Evolutionary conservation across 2,888 invertebrate genomes (phyloP), one percentile per base, ranked within the genome.

Genomic region (Junonia oenone): DNA sequence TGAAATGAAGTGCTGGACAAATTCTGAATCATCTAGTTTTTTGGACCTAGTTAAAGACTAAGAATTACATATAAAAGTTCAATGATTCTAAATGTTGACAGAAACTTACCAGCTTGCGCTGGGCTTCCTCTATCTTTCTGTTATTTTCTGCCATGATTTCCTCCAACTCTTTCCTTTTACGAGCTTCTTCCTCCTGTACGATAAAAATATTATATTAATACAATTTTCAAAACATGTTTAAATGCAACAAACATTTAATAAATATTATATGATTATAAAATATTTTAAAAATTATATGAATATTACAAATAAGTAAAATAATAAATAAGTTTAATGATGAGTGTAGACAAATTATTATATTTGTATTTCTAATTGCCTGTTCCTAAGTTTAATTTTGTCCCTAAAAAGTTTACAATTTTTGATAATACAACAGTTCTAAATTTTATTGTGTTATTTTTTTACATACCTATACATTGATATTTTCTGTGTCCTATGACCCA

Each of bases 121-220:
- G 98, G 68, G 98, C 98, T 84, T 98, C 98, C 90, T 98, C 98
- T 68, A 98, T 98, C 92, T 98, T 98, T 88, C 93, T 94, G 93
- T 98, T 98, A 92, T 99, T 99, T 92, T 99, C 98, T 73, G 97
- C 97, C 94, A 98, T 95, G 90, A 98, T 98, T 89, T 94, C 94
- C 91, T 98, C 98, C 82, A 98, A 93, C 90, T 98, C 97, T 93
- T 97, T 96, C 75, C 97, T 95, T 92, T 98, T 98, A 91, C 95
- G 94, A 89, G 94, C 94, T 92, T 99, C 98, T 93, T 98, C 98
- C 93, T 98, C 98, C 98, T 99, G 96, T 93, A 93, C 94, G 91
- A 92, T 85, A 89, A 87, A 90, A 84, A 61, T 68, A 67, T 65
- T 65, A 60, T 66, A 55, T 59, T 59, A 59, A 56, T 35, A 59